Evolutionary conservation across 2,888 invertebrate species (phyloP).

Genomic region (Iphiclides podalirius): DNA sequence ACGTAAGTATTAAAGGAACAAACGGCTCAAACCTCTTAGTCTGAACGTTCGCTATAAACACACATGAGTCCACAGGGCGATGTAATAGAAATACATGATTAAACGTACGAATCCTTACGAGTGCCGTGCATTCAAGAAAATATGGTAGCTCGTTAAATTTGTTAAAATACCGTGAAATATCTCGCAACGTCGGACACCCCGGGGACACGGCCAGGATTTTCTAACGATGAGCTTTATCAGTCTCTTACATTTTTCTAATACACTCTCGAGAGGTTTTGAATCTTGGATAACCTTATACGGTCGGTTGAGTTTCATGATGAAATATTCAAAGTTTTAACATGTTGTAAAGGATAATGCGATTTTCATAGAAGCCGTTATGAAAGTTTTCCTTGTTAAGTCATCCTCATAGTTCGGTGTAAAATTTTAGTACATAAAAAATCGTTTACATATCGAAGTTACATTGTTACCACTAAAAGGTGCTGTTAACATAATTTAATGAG

Average conservation of each 20-base stretch:
- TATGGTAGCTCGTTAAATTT: conserved; percentile 76
- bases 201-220: conserved; percentile 46
- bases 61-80: neutral
- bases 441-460: no score
- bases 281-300: conserved; percentile 48
- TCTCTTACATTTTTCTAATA: conserved; percentile 70
- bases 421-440: no score
- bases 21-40: no score
- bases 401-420: no score
- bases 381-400: no score
- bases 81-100: conserved; percentile 41
- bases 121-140: conserved; percentile 62
- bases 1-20: no score
- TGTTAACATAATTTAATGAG: no score
- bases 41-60: no score
- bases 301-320: conserved; percentile 52
- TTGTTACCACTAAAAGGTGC: no score
- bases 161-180: conserved; percentile 79
- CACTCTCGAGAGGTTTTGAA: conserved; percentile 61
- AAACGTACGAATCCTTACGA: conserved; percentile 50
- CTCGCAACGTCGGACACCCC: conserved; percentile 66
- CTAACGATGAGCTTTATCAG: conserved; percentile 52
- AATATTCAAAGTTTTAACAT: conserved; percentile 45
- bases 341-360: conserved; percentile 32
- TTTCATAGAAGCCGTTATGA: conserved; percentile 31